Evolutionary conservation across 2,797 vertebrate species (phyloP).

Genomic region (Phrynocephalus vlangalii): DNA sequence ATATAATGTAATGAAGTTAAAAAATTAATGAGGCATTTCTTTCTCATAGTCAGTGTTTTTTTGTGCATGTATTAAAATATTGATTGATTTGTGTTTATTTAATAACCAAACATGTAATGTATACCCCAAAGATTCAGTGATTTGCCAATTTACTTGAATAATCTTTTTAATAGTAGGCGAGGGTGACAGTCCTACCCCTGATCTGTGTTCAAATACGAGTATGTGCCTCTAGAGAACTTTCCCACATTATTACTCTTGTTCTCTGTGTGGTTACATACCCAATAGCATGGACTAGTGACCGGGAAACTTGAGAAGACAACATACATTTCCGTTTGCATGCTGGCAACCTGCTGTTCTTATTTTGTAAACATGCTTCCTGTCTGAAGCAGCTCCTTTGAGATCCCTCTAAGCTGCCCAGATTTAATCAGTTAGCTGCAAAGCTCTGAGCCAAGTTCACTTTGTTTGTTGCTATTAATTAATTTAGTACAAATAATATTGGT

Average conservation of each 20-base stretch:
- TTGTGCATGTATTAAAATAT: no score
- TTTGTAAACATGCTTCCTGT: constrained; percentile 13
- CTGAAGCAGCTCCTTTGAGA: constrained; percentile 3
- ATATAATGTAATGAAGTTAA: no score
- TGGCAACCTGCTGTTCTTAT: constrained; percentile 18
- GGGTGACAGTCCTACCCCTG: background rate
- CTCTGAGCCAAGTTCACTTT: background rate
- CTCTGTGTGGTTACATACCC: background rate
- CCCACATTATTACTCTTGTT: background rate
- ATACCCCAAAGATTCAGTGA: background rate
- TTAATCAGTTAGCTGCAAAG: background rate
- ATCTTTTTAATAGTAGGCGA: background rate
- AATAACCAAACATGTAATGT: background rate
- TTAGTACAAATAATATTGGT: background rate
- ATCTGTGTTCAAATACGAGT: background rate
- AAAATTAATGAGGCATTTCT: no score
- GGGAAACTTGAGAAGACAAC: constrained; percentile 21
- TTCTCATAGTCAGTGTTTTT: no score
- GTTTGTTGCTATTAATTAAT: background rate
- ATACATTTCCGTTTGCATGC: constrained; percentile 11
- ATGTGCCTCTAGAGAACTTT: background rate
- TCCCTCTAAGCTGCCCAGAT: constrained; percentile 17
- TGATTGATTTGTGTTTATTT: no score
- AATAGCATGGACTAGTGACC: background rate
- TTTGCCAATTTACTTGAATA: background rate